Conservation (phyloP, 2,888 invertebrate species). For the Nomada fucata region DNA sequence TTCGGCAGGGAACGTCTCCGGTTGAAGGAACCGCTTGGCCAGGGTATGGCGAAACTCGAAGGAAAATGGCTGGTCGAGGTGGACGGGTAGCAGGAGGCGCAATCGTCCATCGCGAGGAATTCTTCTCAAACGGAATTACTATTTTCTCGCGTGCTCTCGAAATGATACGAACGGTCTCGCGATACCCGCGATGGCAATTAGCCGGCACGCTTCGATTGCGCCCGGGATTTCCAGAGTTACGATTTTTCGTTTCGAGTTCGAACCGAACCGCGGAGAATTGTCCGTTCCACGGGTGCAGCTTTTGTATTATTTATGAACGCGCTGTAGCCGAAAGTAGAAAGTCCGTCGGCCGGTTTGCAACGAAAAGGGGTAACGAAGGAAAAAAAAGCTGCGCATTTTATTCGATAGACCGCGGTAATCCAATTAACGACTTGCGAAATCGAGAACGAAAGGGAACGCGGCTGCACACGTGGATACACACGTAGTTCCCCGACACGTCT, state of each 20-base stretch:
- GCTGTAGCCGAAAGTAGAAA: slow-evolving; percentile 25
- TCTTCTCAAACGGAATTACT: no score
- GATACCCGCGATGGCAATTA: neutral
- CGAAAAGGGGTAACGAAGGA: neutral
- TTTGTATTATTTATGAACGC: slow-evolving; percentile 30
- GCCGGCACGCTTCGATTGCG: neutral
- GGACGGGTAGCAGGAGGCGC: neutral
- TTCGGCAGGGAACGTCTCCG: neutral
- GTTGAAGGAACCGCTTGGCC: neutral
- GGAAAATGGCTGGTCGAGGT: neutral
- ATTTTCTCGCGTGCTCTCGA: neutral
- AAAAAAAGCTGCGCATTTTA: slow-evolving; percentile 22
- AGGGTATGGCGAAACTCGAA: neutral
- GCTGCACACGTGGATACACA: neutral
- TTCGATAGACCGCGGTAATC: slow-evolving; percentile 26
- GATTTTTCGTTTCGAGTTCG: neutral
- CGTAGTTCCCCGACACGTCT: neutral
- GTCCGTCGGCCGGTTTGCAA: slow-evolving; percentile 8
- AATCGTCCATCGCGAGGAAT: no score
- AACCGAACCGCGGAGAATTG: neutral
- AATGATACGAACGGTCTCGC: neutral
- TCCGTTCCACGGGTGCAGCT: neutral
- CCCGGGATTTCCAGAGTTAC: neutral
- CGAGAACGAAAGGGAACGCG: slow-evolving; percentile 12
- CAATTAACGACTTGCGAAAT: slow-evolving; percentile 60